Evolutionary conservation across 2,113 vertebrate genomes (phyloP), one percentile per base, ranked within the genome.

Genomic region (Phalacrocorax brasilianus): DNA sequence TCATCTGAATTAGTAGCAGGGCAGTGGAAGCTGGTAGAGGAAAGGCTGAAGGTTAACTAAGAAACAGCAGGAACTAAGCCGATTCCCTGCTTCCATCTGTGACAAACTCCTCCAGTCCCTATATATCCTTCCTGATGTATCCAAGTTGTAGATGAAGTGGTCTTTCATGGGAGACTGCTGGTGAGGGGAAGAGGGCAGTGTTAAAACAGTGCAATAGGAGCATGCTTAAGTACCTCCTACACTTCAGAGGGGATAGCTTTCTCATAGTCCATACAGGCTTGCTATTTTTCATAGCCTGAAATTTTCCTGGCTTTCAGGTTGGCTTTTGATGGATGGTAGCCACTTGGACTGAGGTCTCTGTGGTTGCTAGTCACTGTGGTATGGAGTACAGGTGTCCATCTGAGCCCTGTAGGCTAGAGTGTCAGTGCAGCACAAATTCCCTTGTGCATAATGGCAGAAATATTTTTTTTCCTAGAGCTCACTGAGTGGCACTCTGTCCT

Each of bases 331-430:
- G 23, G 19, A 14, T 71, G 30, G 28, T 76, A 85, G 63, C 53
- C 22, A 26, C 66, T 58, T 44, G 42, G 38, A 62, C 18, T 0
- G 2, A 71, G 20, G 30, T 65, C 30, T 40, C 4, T 1, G 0
- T 78, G 49, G 7, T 53, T 83, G 45, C 15, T 65, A 8, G 45
- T 65, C 23, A 30, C 49, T 1, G 1, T 38, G 23, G 14, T 52
- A 40, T 23, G 28, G 20, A 23, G 30, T 75, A 32, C 24, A 33
- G 27, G 5, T 93, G 30, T 75, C 30, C 3, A 3, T 50, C 38
- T 63, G 44, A 94, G 38, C 12, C 33, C 50, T 38, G 7, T 67
- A 77, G 22, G 13, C 66, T 27, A 19, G 11, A 42, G 26, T 77
- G 32, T 67, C 21, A 71, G n/a, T 50, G 44, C 14, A 47, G 24